phyloP scores from a whole-genome alignment of 2,888 invertebrate genomes.

The Lathronympha strigana region DNA sequence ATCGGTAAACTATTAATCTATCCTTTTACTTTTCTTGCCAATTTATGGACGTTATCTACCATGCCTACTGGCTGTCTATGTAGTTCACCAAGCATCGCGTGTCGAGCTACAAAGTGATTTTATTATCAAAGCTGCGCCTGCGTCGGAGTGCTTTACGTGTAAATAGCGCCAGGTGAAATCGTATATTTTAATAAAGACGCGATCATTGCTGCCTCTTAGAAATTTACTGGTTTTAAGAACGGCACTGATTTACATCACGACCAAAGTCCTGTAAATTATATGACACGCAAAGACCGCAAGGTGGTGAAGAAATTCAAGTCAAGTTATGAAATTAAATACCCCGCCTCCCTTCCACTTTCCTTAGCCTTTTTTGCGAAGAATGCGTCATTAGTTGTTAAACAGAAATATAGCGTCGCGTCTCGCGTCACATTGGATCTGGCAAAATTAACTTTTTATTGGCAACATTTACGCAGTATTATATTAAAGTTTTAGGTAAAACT shows the following conservation, averaged over 20 bases:
- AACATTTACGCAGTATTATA: too few relatives aligned
- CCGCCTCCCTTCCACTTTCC: not conserved
- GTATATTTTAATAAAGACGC: slow-evolving; percentile 42
- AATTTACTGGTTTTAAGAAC: slow-evolving; percentile 22
- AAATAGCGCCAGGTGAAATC: slow-evolving; percentile 39
- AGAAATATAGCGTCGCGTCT: too few relatives aligned
- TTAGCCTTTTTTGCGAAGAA: not conserved
- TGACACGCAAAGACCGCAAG: not conserved
- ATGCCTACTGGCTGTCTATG: slow-evolving; percentile 31
- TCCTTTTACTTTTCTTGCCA: slow-evolving; percentile 27
- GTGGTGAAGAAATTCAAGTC: slow-evolving; percentile 3
- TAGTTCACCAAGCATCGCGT: slow-evolving; percentile 40
- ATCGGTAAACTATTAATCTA: slow-evolving; percentile 9
- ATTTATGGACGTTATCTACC: slow-evolving; percentile 32
- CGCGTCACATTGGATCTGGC: not conserved
- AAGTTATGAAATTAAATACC: not conserved
- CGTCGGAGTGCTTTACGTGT: slow-evolving; percentile 34
- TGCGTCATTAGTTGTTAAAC: not conserved
- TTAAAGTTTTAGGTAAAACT: too few relatives aligned
- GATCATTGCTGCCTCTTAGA: slow-evolving; percentile 34
- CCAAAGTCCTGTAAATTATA: slow-evolving; percentile 8
- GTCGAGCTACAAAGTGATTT: slow-evolving; percentile 37
- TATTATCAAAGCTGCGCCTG: slow-evolving; percentile 30
- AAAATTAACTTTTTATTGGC: too few relatives aligned
- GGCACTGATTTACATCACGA: slow-evolving; percentile 11